These are phyloP conservation scores for Protobothrops flavoviridis DNA, from an alignment of 2,113 vertebrate genomes.

Conservation along the genomic window DNA sequence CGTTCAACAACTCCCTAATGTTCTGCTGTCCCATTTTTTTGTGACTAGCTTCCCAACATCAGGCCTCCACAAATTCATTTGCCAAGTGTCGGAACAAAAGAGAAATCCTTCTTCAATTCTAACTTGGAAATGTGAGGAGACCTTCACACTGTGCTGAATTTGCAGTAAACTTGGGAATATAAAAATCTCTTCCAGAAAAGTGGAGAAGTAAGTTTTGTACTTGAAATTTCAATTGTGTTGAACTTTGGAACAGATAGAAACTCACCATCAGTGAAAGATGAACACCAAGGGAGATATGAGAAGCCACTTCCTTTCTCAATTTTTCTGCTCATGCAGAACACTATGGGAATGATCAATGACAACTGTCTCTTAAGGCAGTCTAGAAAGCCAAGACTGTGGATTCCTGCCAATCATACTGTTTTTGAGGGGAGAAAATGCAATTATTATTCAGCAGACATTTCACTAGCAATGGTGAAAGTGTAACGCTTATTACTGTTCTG, in stretches of 20 bases:
- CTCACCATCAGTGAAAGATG: not conserved
- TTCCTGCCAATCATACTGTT: not conserved
- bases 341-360: not conserved
- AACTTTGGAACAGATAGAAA: constrained; percentile 5
- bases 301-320: not conserved
- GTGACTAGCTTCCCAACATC: constrained; percentile 3
- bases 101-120: not conserved
- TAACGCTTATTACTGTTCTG: not conserved
- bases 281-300: not conserved
- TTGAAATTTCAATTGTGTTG: not conserved
- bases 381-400: not conserved
- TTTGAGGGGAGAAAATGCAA: not conserved
- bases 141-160: not conserved
- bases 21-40: constrained; percentile 23
- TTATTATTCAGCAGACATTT: not conserved
- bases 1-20: constrained; percentile 21
- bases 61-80: not conserved
- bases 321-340: not conserved
- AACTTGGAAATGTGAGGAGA: not conserved
- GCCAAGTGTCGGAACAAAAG: not conserved
- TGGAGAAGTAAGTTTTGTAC: not conserved
- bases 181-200: not conserved
- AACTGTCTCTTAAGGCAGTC: not conserved
- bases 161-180: not conserved
- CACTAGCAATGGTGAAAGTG: not conserved